A percentile compares a stretch with the other conserved stretches of the same genome.
Evolutionary conservation across 1,140 invertebrate genomes (phyloP).

Genomic region (Melipona quadrifasciata): DNA sequence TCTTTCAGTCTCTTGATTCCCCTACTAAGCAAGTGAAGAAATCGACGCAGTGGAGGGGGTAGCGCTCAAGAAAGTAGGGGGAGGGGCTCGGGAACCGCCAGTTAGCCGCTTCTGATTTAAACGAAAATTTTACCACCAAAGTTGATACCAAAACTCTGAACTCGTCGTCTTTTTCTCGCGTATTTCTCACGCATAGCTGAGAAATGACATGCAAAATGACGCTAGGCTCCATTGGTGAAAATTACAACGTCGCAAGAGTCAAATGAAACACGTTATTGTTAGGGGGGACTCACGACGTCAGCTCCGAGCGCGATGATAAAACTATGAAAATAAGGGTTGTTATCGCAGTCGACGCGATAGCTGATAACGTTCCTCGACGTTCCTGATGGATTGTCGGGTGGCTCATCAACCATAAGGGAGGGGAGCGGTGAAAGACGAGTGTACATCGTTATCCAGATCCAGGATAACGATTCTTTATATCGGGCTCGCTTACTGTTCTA

Average conservation of each 20-base stretch:
- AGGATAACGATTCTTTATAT: slow-evolving; percentile 55
- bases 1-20: no score
- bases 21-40: no score
- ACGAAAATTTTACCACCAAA: no score
- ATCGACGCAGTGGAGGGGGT: no score
- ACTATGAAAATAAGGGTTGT: slow-evolving; percentile 8
- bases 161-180: neutral
- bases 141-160: neutral
- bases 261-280: neutral
- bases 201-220: neutral
- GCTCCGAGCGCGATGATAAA: neutral
- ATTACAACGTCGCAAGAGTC: neutral
- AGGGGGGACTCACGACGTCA: neutral
- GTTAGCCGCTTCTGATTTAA: no score
- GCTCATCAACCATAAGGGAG: neutral
- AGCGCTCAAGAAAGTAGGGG: no score
- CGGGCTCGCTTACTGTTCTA: neutral
- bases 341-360: slow-evolving; percentile 41
- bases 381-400: slow-evolving; percentile 44
- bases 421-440: slow-evolving; percentile 43
- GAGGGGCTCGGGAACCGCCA: no score
- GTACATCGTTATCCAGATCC: slow-evolving; percentile 40
- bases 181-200: neutral
- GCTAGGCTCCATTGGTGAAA: neutral
- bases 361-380: slow-evolving; percentile 44